A percentile compares a stretch with the other conserved stretches of the same genome.
Conservation (phyloP, 2,888 invertebrate genomes). For the Euplagia quadripunctaria region DNA sequence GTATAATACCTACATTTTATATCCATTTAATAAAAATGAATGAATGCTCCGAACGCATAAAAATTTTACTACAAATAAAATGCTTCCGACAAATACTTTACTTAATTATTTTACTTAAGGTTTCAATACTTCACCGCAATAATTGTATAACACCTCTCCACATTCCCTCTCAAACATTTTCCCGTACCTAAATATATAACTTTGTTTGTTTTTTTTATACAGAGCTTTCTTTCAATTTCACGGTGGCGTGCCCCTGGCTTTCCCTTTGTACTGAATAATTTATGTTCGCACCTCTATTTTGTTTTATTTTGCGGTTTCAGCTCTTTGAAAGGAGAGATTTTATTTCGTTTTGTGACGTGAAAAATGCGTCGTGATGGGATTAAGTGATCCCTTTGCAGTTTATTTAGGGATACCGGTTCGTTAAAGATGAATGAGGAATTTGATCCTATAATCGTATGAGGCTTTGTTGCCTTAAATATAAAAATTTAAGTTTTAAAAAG, state of each 20-base stretch:
- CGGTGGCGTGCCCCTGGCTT: slow-evolving; percentile 67
- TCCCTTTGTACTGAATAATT: slow-evolving; percentile 81
- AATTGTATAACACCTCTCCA: slow-evolving; percentile 1
- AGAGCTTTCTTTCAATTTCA: slow-evolving; percentile 81
- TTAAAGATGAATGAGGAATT: slow-evolving; percentile 35
- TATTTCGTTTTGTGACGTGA: slow-evolving; percentile 58
- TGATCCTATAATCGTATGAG: slow-evolving; percentile 39
- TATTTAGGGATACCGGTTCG: slow-evolving; percentile 39
- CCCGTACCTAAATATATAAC: slow-evolving; percentile 27
- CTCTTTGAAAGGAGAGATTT: slow-evolving; percentile 63
- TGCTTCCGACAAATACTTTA: not conserved
- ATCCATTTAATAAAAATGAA: too few relatives aligned
- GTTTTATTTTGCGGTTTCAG: slow-evolving; percentile 69
- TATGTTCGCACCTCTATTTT: slow-evolving; percentile 76
- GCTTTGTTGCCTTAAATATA: too few relatives aligned
- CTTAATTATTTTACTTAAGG: not conserved
- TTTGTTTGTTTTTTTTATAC: slow-evolving; percentile 66
- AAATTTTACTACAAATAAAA: not conserved
- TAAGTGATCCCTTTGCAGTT: slow-evolving; percentile 42
- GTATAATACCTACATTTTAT: too few relatives aligned
- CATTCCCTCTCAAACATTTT: slow-evolving; percentile 32
- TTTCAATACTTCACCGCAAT: not conserved
- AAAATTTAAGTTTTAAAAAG: too few relatives aligned
- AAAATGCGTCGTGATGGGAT: slow-evolving; percentile 47
- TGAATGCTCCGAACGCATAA: too few relatives aligned